phyloP scores from a whole-genome alignment of 2,113 vertebrate genomes.

The Cromileptes altivelis region DNA sequence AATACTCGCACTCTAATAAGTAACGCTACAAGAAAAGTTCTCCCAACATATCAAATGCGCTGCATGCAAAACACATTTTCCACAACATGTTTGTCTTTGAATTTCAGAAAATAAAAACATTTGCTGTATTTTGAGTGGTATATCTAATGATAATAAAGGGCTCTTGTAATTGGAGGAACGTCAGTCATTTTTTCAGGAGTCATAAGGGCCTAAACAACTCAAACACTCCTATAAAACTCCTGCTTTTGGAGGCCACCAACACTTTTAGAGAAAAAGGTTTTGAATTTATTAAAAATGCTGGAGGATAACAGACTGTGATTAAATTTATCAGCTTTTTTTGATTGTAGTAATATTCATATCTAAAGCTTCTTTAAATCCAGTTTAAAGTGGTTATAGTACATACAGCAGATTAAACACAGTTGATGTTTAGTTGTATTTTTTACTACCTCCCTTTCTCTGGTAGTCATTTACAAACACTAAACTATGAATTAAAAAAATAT shows the following conservation, averaged over 20 bases:
- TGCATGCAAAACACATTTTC: background rate
- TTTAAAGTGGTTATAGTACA: background rate
- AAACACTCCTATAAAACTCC: background rate
- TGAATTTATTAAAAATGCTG: slow-evolving; percentile 9
- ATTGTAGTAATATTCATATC: background rate
- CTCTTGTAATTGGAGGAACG: background rate
- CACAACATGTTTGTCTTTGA: background rate
- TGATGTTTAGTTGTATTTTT: background rate
- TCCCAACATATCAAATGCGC: background rate
- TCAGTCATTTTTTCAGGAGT: background rate
- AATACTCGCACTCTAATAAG: background rate
- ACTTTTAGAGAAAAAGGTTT: background rate
- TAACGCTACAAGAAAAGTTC: background rate
- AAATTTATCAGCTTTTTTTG: background rate
- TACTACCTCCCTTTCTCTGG: no score
- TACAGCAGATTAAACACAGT: background rate
- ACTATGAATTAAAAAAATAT: no score
- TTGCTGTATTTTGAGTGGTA: background rate
- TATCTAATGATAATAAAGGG: background rate
- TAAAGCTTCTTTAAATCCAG: background rate
- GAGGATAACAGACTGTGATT: no score
- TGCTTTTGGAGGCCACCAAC: background rate
- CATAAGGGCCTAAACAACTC: background rate
- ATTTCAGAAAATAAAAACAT: background rate
- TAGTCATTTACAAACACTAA: no score